Percentiles rank a stretch among this genome's conserved stretches.
Evolutionary conservation across 2,888 invertebrate genomes (phyloP).

Genomic region (Synanthedon tipuliformis): DNA sequence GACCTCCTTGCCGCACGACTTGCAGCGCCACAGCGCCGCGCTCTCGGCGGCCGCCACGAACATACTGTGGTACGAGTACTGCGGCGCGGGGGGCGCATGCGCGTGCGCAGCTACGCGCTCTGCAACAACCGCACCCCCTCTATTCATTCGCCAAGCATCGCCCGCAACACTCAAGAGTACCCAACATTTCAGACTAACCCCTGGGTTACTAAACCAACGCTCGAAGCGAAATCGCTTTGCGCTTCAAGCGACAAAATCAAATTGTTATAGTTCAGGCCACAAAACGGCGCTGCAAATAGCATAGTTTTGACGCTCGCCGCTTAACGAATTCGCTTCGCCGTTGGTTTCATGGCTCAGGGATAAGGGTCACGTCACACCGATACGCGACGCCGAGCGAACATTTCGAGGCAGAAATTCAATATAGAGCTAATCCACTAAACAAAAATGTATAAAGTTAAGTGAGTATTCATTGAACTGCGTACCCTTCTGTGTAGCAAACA

Average conservation of each 20-base stretch:
- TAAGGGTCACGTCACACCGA: no score
- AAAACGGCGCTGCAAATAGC: no score
- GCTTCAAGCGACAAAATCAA: no score
- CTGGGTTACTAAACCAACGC: not conserved
- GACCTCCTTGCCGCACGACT: slow-evolving; percentile 86
- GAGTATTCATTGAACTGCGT: no score
- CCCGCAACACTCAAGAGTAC: not conserved
- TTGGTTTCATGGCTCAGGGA: no score
- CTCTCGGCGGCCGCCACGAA: slow-evolving; percentile 80
- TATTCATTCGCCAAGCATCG: not conserved
- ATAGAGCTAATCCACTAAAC: no score
- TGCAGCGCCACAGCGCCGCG: slow-evolving; percentile 83
- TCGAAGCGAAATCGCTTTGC: no score
- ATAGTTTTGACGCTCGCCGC: not conserved
- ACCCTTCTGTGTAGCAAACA: no score
- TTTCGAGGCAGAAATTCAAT: no score
- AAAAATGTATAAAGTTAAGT: no score
- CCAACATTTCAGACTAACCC: not conserved
- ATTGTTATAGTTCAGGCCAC: no score
- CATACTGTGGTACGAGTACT: slow-evolving; percentile 86
- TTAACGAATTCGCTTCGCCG: not conserved
- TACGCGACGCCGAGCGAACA: no score
- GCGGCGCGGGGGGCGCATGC: slow-evolving; percentile 29
- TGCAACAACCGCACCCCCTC: slow-evolving; percentile 17
- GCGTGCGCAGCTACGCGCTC: slow-evolving; percentile 23